Percentiles rank a stretch among this genome's conserved stretches.
Evolutionary conservation across 1,140 invertebrate genomes (phyloP).

Genomic region (Magallana ariakensis): DNA sequence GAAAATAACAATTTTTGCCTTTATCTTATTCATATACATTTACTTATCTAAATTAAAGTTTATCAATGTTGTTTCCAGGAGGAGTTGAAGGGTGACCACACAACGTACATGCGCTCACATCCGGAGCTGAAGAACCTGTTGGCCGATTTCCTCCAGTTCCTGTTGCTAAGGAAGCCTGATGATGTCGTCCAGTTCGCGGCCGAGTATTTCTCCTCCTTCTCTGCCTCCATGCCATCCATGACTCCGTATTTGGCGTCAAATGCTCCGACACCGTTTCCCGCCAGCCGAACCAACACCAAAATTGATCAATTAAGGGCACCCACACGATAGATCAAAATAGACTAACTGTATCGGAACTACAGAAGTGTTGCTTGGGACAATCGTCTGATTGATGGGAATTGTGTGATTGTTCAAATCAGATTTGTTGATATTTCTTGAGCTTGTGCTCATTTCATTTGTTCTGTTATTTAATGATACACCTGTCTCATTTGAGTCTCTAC

Average conservation of each 20-base stretch:
- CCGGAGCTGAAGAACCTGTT: constrained; percentile 78
- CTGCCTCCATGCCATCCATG: constrained; percentile 70
- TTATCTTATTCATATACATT: too few species aligned
- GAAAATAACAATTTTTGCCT: too few species aligned
- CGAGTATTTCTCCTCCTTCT: constrained; percentile 79
- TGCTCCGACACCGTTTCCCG: constrained; percentile 73
- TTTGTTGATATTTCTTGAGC: too few species aligned
- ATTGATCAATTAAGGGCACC: constrained; percentile 73
- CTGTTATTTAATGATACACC: too few species aligned
- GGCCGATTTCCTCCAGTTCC: constrained; percentile 79
- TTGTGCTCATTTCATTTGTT: too few species aligned
- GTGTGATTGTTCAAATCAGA: too few species aligned
- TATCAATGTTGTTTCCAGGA: constrained; percentile 65
- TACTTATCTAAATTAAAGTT: too few species aligned
- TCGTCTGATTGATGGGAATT: too few species aligned
- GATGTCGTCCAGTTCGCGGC: constrained; percentile 78
- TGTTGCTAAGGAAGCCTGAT: constrained; percentile 78
- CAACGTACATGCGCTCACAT: constrained; percentile 77
- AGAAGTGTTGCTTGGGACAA: too few species aligned
- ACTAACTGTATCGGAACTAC: not conserved
- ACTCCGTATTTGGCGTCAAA: constrained; percentile 74
- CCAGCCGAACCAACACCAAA: constrained; percentile 75
- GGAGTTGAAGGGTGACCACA: constrained; percentile 77
- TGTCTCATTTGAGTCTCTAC: too few species aligned
- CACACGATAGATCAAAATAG: constrained; percentile 69